Conservation (phyloP, 2,113 vertebrate genomes). For the Tachysurus vachellii region DNA sequence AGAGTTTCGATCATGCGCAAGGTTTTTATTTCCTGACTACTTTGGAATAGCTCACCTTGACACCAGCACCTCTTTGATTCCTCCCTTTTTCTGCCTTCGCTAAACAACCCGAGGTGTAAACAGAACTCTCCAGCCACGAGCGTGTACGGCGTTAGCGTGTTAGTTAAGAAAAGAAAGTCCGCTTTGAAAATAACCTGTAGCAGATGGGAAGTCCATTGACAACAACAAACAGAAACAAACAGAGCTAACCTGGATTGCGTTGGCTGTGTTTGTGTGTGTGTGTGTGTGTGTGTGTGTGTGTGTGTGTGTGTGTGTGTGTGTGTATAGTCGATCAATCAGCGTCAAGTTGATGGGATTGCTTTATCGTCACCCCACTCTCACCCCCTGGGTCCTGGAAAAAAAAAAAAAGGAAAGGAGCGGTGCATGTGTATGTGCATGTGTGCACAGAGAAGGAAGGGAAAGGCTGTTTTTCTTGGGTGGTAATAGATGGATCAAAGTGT, state of each 20-base stretch:
- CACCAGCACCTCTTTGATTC: conserved; percentile 8
- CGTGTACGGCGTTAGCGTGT: conserved; percentile 31
- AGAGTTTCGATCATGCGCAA: conserved; percentile 13
- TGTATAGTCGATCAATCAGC: conserved; percentile 58
- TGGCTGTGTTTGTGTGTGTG: background rate
- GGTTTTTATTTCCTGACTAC: conserved; percentile 10
- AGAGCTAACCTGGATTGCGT: conserved; percentile 60
- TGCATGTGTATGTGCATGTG: conserved; percentile 56
- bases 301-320: conserved; percentile 7
- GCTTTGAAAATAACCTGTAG: conserved; percentile 53
- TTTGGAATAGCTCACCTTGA: background rate
- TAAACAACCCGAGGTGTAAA: conserved; percentile 40
- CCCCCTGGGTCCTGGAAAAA: conserved; percentile 20
- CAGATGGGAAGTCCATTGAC: conserved; percentile 65
- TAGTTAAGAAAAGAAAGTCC: conserved; percentile 60
- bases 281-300: conserved; percentile 32
- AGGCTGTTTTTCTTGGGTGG: conserved; percentile 58
- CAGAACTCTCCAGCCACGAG: conserved; percentile 15
- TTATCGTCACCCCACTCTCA: conserved; percentile 66
- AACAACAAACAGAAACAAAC: conserved; percentile 60
- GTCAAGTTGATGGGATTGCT: conserved; percentile 69
- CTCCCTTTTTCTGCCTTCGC: conserved; percentile 52
- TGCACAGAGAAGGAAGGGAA: conserved; percentile 60
- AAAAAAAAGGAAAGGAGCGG: conserved; percentile 10
- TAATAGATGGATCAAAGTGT: conserved; percentile 64